phyloP scores from a whole-genome alignment of 2,888 invertebrate genomes.

The Steinernema carpocapsae region DNA sequence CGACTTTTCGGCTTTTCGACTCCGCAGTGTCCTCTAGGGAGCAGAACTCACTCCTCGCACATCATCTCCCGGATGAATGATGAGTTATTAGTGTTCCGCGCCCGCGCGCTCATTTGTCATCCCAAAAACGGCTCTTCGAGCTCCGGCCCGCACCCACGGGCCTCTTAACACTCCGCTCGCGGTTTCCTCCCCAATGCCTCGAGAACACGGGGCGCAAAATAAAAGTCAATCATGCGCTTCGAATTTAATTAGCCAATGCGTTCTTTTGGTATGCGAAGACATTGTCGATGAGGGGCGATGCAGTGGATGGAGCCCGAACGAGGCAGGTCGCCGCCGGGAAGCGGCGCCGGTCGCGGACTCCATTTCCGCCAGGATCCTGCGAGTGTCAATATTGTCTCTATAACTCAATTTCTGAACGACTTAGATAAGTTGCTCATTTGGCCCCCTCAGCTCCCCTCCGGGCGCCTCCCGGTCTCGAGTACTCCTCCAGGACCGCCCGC shows the following conservation, averaged over 20 bases:
- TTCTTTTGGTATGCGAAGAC: constrained; percentile 31
- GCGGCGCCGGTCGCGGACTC: not conserved
- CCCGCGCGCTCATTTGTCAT: constrained; percentile 27
- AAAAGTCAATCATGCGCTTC: constrained; percentile 32
- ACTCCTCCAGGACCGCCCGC: not conserved
- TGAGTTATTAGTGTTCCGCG: constrained; percentile 22
- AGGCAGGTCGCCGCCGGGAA: constrained; percentile 4
- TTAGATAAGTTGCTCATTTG: constrained; percentile 12
- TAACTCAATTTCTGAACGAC: constrained; percentile 24
- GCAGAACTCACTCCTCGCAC: not conserved
- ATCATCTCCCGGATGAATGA: constrained; percentile 31
- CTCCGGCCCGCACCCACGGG: not conserved
- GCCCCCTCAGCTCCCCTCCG: not conserved
- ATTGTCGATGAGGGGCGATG: constrained; percentile 24
- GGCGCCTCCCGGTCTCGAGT: constrained; percentile 3
- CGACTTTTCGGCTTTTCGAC: not conserved
- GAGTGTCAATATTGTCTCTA: constrained; percentile 24
- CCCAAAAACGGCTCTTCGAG: not conserved
- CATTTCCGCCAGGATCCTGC: not conserved
- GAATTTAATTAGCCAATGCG: constrained; percentile 32
- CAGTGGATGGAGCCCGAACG: not conserved
- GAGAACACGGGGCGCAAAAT: constrained; percentile 23
- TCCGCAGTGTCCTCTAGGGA: constrained; percentile 11
- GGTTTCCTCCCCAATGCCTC: not conserved
- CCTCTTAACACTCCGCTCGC: constrained; percentile 6